Conservation (phyloP, 2,797 vertebrate species). For the Sebastes minor region DNA sequence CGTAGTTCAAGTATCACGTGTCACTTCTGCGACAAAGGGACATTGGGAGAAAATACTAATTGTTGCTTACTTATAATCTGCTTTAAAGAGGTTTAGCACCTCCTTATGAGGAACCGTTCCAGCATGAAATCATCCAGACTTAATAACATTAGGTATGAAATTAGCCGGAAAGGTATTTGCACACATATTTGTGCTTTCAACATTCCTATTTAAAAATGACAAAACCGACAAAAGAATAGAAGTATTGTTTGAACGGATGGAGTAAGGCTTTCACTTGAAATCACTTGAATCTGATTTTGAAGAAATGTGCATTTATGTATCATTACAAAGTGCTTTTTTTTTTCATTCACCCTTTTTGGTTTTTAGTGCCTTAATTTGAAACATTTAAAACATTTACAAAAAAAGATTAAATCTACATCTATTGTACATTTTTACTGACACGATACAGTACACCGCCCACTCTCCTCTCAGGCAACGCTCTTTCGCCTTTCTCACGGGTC, state of each 20-base stretch:
- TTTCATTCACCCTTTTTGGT: slow-evolving; percentile 81
- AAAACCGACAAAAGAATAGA: slow-evolving; percentile 1
- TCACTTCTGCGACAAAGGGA: slow-evolving; percentile 38
- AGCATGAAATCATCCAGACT: slow-evolving; percentile 47
- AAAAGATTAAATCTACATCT: slow-evolving; percentile 55
- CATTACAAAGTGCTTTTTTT: slow-evolving; percentile 83
- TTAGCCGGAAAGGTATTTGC: slow-evolving; percentile 22
- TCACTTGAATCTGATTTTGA: slow-evolving; percentile 57
- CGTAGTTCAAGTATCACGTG: slow-evolving; percentile 68
- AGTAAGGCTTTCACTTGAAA: slow-evolving; percentile 64
- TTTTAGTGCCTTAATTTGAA: slow-evolving; percentile 78
- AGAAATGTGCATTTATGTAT: slow-evolving; percentile 74
- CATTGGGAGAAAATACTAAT: slow-evolving; percentile 37
- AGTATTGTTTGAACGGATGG: slow-evolving; percentile 44
- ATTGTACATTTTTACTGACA: slow-evolving; percentile 56
- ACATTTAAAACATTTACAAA: slow-evolving; percentile 58
- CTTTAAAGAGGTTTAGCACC: slow-evolving; percentile 43
- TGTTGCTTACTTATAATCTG: slow-evolving; percentile 42
- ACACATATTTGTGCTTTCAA: slow-evolving; percentile 5
- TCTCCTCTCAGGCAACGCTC: slow-evolving; percentile 24
- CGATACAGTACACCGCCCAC: slow-evolving; percentile 38
- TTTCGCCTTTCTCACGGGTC: slow-evolving; percentile 26
- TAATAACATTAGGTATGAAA: slow-evolving; percentile 37
- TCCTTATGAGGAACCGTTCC: slow-evolving; percentile 25
- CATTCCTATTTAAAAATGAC: slow-evolving; percentile 33